These are phyloP conservation scores for Laodelphax striatellus DNA, from an alignment of 1,140 invertebrate genomes.

Conservation along the genomic window DNA sequence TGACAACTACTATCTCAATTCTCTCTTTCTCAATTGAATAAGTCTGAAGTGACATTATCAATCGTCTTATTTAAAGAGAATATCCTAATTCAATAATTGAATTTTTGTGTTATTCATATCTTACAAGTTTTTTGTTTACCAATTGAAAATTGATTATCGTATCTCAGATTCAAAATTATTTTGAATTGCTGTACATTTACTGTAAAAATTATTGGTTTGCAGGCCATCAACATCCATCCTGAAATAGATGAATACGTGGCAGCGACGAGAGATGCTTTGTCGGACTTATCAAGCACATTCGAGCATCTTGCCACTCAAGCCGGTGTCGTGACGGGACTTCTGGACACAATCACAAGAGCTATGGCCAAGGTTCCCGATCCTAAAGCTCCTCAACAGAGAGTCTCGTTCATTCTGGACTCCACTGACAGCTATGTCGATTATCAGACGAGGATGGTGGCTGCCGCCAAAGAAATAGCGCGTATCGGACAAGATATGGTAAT, in stretches of 20 bases:
- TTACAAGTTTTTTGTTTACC: too few relatives aligned
- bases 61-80: too few relatives aligned
- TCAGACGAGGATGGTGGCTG: slow-evolving; percentile 91
- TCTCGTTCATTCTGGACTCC: slow-evolving; percentile 16
- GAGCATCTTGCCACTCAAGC: slow-evolving; percentile 77
- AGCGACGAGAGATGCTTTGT: slow-evolving; percentile 64
- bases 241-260: slow-evolving; percentile 75
- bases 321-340: slow-evolving; percentile 71
- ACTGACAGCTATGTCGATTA: slow-evolving; percentile 81
- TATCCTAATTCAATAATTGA: too few relatives aligned
- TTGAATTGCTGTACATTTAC: too few relatives aligned
- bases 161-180: too few relatives aligned
- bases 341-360: slow-evolving; percentile 80
- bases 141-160: too few relatives aligned
- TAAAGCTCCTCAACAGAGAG: slow-evolving; percentile 28
- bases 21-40: too few relatives aligned
- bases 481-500: slow-evolving; percentile 81
- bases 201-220: slow-evolving; percentile 16
- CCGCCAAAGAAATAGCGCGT: slow-evolving; percentile 86
- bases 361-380: slow-evolving; percentile 66
- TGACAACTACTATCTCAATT: too few relatives aligned
- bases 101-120: too few relatives aligned
- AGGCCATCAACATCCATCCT: slow-evolving; percentile 63
- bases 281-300: slow-evolving; percentile 68
- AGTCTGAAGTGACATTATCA: too few relatives aligned